A percentile compares a stretch with the other conserved stretches of the same genome.
Evolutionary conservation across 2,113 vertebrate genomes (phyloP).

Genomic region (Plecturocebus donacophilus): DNA sequence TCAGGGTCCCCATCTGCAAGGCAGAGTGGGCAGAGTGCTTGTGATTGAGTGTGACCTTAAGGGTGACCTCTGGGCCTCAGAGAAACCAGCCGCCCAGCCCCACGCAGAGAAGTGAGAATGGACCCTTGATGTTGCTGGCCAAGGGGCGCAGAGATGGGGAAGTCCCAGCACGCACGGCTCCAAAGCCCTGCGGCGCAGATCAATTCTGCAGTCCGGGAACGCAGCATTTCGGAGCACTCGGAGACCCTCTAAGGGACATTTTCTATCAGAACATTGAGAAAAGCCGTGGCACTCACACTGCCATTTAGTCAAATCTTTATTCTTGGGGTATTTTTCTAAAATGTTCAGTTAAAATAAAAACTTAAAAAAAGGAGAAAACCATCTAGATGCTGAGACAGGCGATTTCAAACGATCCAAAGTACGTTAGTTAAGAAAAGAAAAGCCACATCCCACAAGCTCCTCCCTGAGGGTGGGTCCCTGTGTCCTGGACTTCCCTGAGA

Average conservation of each 20-base stretch:
- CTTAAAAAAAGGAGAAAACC: not conserved
- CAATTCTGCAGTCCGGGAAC: not conserved
- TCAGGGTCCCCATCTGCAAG: no score
- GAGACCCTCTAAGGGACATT: rapidly evolving
- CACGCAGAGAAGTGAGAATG: not conserved
- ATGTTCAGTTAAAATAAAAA: not conserved
- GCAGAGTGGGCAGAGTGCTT: not conserved
- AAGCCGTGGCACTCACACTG: rapidly evolving
- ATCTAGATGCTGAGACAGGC: not conserved
- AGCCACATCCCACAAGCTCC: not conserved
- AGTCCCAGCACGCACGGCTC: no score
- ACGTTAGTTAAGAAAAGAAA: not conserved
- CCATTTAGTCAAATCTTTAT: not conserved
- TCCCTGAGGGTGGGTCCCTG: rapidly evolving
- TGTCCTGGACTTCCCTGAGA: not conserved
- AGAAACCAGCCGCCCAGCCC: not conserved
- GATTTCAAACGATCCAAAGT: not conserved
- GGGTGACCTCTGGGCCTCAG: not conserved
- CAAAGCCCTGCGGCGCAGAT: rapidly evolving
- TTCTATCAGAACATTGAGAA: not conserved
- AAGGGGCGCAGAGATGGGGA: not conserved
- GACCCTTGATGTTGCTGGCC: not conserved
- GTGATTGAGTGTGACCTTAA: not conserved
- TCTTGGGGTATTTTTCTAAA: not conserved
- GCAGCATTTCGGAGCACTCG: not conserved